Base-by-base conservation (phyloP, 1,140 invertebrate genomes). In the Euura lappo region DNA sequence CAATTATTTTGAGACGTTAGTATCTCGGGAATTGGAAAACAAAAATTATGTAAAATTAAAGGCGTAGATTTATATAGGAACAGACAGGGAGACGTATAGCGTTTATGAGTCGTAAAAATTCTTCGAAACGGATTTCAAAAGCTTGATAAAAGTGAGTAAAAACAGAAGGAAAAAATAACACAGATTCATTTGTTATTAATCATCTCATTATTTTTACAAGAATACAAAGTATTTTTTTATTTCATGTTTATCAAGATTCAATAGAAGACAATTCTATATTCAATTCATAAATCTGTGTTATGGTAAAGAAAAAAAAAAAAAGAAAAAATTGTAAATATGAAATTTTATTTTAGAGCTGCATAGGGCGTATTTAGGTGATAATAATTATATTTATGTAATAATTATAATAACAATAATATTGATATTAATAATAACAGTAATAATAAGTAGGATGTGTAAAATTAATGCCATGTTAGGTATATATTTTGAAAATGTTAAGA, bases 291-390 rank as follows among this genome's bases (percentile, higher is more conserved):
- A 28, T 79, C 67, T 67, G 74, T 79, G 76, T 80, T 76, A 79
- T 77, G 28, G 28, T 28, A 28, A 28, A 28, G 28, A 28, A 28
- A 28, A 28, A 28, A 28, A 28, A 28, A 28, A 28, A 28, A 28
- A n/a, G n/a, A n/a, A n/a, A n/a, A n/a, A 70, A 79, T 77, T 80
- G 79, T 80, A 80, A 70, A 81, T 79, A 78, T 68, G 66, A 47
- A 64, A 75, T 71, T 66, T 45, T 72, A 72, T 51, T 67, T 68
- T 74, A 78, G 51, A 71, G 51, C 74, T 76, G 71, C 68, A 76
- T 74, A 76, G 46, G 71, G 60, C 67, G 71, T 74, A 75, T 65
- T 42, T 67, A 47, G 74, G 69, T 74, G 72, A 71, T 69, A 72
- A 69, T 76, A 76, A 71, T 75, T 74, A 65, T 74, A 65, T 76